phyloP scores from a whole-genome alignment of 2,797 vertebrate genomes.

The Macroramphosus scolopax region DNA sequence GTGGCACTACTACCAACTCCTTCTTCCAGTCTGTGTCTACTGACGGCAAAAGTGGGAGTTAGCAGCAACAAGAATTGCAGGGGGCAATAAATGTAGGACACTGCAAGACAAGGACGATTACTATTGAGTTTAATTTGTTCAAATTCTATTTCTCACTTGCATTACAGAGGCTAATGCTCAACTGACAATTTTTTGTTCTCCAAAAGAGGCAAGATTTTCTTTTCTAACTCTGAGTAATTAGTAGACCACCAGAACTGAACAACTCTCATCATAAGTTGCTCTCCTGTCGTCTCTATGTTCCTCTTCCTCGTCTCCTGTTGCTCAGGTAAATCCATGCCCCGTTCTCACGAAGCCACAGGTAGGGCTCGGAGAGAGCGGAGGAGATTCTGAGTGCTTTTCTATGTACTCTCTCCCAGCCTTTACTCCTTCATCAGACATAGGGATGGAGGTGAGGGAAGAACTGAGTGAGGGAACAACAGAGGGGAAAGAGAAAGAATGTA shows the following conservation, averaged over 20 bases:
- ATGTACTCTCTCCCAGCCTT: constrained; percentile 34
- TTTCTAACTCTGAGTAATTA: no score
- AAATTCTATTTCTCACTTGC: no score
- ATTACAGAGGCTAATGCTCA: no score
- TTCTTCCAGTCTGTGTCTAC: not conserved
- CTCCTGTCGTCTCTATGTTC: not conserved
- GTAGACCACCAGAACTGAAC: not conserved
- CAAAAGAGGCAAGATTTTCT: no score
- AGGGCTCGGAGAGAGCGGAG: constrained; percentile 15
- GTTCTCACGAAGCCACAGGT: constrained; percentile 52
- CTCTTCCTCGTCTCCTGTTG: constrained; percentile 39
- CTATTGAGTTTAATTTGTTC: no score
- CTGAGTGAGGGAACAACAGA: constrained; percentile 43
- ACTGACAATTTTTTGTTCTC: no score
- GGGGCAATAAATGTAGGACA: not conserved
- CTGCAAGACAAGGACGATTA: not conserved
- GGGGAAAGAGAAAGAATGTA: constrained; percentile 56
- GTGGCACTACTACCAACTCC: not conserved
- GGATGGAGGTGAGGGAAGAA: constrained; percentile 39
- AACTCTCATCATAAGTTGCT: not conserved
- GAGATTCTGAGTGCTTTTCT: constrained; percentile 62
- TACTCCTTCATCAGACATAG: constrained; percentile 35
- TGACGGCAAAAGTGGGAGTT: not conserved
- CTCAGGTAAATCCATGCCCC: constrained; percentile 36
- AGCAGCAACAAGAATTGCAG: not conserved